phyloP scores from a whole-genome alignment of 2,888 invertebrate species.

The Hyposoter didymator region DNA sequence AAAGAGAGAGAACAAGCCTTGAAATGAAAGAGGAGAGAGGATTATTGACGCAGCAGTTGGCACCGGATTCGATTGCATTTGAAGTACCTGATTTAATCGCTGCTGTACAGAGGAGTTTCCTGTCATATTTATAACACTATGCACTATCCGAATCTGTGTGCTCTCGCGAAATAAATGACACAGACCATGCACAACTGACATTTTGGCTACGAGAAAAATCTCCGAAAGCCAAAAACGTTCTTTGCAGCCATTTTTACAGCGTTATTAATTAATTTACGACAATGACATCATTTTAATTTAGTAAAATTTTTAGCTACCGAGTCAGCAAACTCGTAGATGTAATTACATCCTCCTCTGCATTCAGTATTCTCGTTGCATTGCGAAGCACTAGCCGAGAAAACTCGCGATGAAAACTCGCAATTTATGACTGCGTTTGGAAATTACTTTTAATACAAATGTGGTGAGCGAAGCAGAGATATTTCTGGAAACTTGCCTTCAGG shows the following conservation, averaged over 20 bases:
- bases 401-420: not conserved
- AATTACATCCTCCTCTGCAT: conserved; percentile 2
- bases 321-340: not conserved
- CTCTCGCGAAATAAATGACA: not conserved
- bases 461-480: conserved; percentile 7
- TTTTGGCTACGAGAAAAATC: not conserved
- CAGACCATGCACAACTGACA: not conserved
- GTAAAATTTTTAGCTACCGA: not conserved
- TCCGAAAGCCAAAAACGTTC: not conserved
- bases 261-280: not conserved
- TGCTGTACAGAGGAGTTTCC: conserved; percentile 29
- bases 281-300: not conserved
- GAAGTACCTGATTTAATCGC: conserved; percentile 76
- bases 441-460: conserved; percentile 12
- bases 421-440: conserved; percentile 25
- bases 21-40: conserved; percentile 41
- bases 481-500: not conserved
- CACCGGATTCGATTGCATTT: conserved; percentile 76
- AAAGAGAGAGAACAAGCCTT: conserved; percentile 19
- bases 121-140: not conserved
- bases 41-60: conserved; percentile 67
- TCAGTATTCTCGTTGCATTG: conserved; percentile 20
- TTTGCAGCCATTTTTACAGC: not conserved
- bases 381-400: not conserved
- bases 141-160: not conserved